Evolutionary conservation across 2,113 vertebrate genomes (phyloP).

Genomic region (Elephantulus edwardii): DNA sequence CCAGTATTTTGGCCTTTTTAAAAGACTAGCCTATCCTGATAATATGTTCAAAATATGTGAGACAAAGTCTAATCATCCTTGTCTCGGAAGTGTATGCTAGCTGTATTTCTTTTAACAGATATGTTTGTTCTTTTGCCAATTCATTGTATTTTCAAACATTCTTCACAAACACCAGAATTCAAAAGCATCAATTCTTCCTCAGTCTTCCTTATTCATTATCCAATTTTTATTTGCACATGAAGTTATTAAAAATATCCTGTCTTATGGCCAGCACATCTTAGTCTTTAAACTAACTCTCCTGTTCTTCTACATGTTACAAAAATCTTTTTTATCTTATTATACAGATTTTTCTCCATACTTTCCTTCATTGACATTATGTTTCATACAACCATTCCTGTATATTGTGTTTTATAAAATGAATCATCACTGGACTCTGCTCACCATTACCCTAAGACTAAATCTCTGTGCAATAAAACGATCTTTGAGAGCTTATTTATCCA

Average conservation of each 20-base stretch:
- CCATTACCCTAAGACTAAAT: too few relatives aligned
- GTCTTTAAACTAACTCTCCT: not conserved
- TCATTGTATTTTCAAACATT: not conserved
- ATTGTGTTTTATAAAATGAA: too few relatives aligned
- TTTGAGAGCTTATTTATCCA: too few relatives aligned
- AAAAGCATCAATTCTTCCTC: not conserved
- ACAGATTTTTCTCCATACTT: too few relatives aligned
- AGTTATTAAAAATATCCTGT: not conserved
- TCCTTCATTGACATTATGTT: too few relatives aligned
- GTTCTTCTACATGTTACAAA: too few relatives aligned
- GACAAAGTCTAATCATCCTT: not conserved
- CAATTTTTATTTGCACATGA: not conserved
- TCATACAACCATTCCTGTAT: too few relatives aligned
- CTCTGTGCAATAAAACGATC: too few relatives aligned
- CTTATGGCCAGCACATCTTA: not conserved
- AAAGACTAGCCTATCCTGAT: not conserved
- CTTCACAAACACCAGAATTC: not conserved
- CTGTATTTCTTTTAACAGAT: not conserved
- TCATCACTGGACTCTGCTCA: too few relatives aligned
- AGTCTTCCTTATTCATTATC: not conserved
- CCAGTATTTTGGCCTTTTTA: not conserved
- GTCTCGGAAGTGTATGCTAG: not conserved
- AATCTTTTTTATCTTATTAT: too few relatives aligned
- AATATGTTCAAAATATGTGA: not conserved
- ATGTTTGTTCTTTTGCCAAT: not conserved